These are phyloP conservation scores for Molanna angustata DNA, from an alignment of 2,888 invertebrate species.

Conservation along the genomic window DNA sequence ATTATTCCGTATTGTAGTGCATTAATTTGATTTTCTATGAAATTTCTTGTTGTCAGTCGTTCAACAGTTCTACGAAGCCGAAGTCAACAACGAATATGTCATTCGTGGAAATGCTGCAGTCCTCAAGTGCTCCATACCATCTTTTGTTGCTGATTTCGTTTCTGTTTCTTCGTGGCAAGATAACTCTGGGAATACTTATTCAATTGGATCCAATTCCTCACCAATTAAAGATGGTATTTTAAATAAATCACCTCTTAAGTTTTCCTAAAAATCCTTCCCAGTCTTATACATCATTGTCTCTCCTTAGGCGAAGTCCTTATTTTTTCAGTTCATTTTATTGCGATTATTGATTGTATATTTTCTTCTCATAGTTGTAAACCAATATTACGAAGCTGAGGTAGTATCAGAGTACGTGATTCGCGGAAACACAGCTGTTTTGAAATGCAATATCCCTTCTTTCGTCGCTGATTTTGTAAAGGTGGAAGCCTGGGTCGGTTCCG, in stretches of 20 bases:
- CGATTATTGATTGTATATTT: constrained; percentile 13
- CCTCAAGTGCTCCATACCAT: constrained; percentile 86
- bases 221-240: constrained; percentile 41
- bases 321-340: not conserved
- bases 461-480: constrained; percentile 90
- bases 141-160: constrained; percentile 91
- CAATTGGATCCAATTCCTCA: constrained; percentile 38
- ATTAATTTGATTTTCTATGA: not conserved
- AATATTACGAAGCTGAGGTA: constrained; percentile 85
- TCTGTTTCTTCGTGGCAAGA: constrained; percentile 84
- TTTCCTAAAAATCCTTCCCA: constrained; percentile 1
- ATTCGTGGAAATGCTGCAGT: constrained; percentile 88
- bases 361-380: constrained; percentile 70
- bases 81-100: constrained; percentile 89
- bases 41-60: constrained; percentile 63
- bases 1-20: not conserved
- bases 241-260: not conserved
- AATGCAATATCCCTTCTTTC: constrained; percentile 88
- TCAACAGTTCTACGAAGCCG: constrained; percentile 86
- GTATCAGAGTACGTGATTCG: constrained; percentile 88
- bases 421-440: constrained; percentile 82
- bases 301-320: not conserved
- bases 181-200: constrained; percentile 61
- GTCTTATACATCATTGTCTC: not conserved
- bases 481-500: constrained; percentile 72